A percentile compares a stretch with the other conserved stretches of the same genome.
phyloP scores from a whole-genome alignment of 2,888 invertebrate species.

The Crossocerus cetratus region DNA sequence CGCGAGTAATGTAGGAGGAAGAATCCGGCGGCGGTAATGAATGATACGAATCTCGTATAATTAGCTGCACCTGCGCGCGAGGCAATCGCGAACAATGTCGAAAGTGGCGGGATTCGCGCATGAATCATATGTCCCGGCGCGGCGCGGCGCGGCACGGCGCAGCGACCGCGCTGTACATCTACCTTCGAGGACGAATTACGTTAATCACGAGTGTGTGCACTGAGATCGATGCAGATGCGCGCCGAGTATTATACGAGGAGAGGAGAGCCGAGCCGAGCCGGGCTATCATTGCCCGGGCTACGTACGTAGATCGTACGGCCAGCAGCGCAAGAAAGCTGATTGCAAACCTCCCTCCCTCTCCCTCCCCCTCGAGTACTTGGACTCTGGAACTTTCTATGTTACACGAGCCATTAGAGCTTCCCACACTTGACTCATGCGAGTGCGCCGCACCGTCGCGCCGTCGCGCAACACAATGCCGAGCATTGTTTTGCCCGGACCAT shows the following conservation, averaged over 20 bases:
- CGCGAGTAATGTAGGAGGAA: constrained; percentile 11
- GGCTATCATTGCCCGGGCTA: constrained; percentile 40
- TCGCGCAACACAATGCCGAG: constrained; percentile 64
- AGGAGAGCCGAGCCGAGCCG: too few relatives aligned
- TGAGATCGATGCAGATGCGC: constrained; percentile 54
- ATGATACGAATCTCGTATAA: constrained; percentile 54
- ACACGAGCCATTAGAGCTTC: constrained; percentile 67
- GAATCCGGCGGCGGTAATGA: constrained; percentile 22
- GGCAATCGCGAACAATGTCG: constrained; percentile 56
- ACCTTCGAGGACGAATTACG: constrained; percentile 54
- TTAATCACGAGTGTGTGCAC: constrained; percentile 46
- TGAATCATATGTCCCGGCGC: constrained; percentile 57
- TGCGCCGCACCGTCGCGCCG: too few relatives aligned
- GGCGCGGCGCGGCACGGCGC: too few relatives aligned
- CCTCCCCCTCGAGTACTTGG: constrained; percentile 18
- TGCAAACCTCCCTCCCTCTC: constrained; percentile 26
- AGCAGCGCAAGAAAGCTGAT: constrained; percentile 37
- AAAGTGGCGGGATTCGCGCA: constrained; percentile 58
- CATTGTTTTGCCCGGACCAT: constrained; percentile 68
- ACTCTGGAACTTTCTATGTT: constrained; percentile 64
- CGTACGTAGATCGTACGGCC: constrained; percentile 9
- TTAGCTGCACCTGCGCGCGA: constrained; percentile 58
- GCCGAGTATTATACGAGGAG: constrained; percentile 8
- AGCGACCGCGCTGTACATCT: constrained; percentile 23
- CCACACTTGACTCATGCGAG: constrained; percentile 66